phyloP scores from a whole-genome alignment of 2,888 invertebrate genomes.

The Drosophila pegasa region DNA sequence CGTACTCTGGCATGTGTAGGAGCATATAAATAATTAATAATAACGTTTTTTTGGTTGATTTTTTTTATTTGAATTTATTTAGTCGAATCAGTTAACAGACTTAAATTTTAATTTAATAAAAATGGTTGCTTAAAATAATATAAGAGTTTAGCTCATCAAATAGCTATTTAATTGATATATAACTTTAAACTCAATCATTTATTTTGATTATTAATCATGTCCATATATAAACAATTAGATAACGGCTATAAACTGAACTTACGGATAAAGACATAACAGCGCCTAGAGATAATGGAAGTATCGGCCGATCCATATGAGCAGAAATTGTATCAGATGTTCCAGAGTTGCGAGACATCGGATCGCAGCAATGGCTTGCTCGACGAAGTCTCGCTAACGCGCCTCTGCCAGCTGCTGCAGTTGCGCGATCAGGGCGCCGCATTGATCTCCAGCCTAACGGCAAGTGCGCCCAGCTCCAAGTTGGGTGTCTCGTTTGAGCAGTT shows the following conservation, averaged over 20 bases:
- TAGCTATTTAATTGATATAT: too few relatives aligned
- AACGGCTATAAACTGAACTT: constrained; percentile 47
- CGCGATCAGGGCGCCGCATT: constrained; percentile 89
- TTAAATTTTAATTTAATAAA: neutral
- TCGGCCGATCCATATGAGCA: constrained; percentile 91
- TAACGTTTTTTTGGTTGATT: neutral
- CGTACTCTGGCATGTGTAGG: neutral
- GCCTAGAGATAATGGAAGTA: constrained; percentile 71
- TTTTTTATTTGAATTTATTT: too few relatives aligned
- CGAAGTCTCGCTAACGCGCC: constrained; percentile 88
- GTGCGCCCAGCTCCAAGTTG: constrained; percentile 53
- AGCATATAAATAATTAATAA: neutral
- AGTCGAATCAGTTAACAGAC: neutral
- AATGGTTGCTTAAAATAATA: too few relatives aligned
- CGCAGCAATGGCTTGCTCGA: constrained; percentile 88
- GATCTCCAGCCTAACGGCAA: constrained; percentile 86
- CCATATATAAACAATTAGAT: constrained; percentile 9
- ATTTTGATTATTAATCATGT: neutral
- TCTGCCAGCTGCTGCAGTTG: constrained; percentile 92
- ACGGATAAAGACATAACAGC: constrained; percentile 2
- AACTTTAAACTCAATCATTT: neutral
- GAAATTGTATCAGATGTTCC: constrained; percentile 92
- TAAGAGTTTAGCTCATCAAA: constrained; percentile 10
- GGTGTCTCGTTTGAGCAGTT: constrained; percentile 90
- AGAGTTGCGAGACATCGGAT: constrained; percentile 89